These are phyloP conservation scores for Dusona sp. DNA, from an alignment of 2,888 invertebrate species.

Conservation along the genomic window DNA sequence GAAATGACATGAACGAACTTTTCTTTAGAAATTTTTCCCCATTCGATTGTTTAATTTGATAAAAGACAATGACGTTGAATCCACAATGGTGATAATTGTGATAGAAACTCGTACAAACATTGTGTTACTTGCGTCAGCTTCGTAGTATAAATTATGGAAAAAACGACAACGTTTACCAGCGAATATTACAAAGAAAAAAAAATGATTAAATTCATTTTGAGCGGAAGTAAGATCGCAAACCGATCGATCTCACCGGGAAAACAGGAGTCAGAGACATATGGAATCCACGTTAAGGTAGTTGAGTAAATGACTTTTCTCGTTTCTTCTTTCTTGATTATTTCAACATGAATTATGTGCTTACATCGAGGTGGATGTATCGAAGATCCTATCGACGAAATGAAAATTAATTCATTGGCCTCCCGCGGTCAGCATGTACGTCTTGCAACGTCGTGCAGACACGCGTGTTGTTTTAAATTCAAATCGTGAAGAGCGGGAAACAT, in stretches of 20 bases:
- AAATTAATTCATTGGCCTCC: not conserved
- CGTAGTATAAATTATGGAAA: not conserved
- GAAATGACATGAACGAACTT: too few species aligned
- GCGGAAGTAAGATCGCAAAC: conserved; percentile 2
- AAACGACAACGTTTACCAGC: not conserved
- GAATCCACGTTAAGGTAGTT: not conserved
- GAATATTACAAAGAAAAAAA: not conserved
- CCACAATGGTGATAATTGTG: not conserved
- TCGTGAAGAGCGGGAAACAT: conserved; percentile 6
- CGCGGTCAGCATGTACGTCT: not conserved
- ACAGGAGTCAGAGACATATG: not conserved
- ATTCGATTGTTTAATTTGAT: not conserved
- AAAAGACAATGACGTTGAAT: not conserved
- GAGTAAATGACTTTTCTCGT: not conserved
- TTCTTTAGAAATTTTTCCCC: not conserved
- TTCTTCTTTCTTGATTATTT: not conserved
- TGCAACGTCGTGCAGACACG: not conserved
- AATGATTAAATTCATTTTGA: not conserved
- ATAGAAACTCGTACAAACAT: not conserved
- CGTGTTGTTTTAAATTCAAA: conserved; percentile 1
- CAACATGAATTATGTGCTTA: not conserved
- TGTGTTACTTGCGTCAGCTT: not conserved
- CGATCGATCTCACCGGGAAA: not conserved
- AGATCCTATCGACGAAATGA: conserved; percentile 11
- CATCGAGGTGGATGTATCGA: not conserved